Evolutionary conservation across 1,140 invertebrate genomes (phyloP).

Genomic region (Plodia interpunctella): DNA sequence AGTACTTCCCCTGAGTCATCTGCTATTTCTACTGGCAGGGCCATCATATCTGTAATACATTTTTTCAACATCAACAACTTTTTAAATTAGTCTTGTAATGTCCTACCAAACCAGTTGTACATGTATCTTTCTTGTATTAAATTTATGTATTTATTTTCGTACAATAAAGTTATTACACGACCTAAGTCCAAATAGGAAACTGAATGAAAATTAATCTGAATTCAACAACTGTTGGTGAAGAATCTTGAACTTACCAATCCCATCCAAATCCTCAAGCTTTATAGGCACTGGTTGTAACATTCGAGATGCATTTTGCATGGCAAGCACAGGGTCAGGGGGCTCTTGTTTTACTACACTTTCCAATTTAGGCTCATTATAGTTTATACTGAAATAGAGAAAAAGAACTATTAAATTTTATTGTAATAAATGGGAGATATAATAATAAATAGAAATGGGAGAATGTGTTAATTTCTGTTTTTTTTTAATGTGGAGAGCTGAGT

Average conservation of each 20-base stretch:
- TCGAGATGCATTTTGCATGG: slow-evolving; percentile 40
- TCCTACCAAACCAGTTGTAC: no score
- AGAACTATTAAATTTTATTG: not conserved
- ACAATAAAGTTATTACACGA: no score
- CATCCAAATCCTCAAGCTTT: slow-evolving; percentile 70
- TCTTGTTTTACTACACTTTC: slow-evolving; percentile 61
- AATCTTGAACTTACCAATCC: slow-evolving; percentile 22
- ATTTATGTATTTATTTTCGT: no score
- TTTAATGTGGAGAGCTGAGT: no score
- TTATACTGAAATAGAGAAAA: slow-evolving; percentile 31
- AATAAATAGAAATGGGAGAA: not conserved
- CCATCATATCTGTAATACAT: slow-evolving; percentile 62
- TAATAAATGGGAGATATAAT: no score
- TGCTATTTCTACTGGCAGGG: slow-evolving; percentile 58
- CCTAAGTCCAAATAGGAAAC: no score
- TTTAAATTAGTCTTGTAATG: no score
- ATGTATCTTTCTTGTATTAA: no score
- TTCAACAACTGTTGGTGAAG: no score
- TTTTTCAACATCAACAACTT: not conserved
- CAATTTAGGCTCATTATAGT: slow-evolving; percentile 45
- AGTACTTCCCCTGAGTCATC: slow-evolving; percentile 58
- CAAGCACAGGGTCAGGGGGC: slow-evolving; percentile 38
- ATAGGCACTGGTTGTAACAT: slow-evolving; percentile 60
- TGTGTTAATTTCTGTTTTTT: no score
- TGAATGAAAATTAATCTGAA: no score